Conservation (phyloP, 2,797 vertebrate genomes). For the Coregonus ussuriensis region DNA sequence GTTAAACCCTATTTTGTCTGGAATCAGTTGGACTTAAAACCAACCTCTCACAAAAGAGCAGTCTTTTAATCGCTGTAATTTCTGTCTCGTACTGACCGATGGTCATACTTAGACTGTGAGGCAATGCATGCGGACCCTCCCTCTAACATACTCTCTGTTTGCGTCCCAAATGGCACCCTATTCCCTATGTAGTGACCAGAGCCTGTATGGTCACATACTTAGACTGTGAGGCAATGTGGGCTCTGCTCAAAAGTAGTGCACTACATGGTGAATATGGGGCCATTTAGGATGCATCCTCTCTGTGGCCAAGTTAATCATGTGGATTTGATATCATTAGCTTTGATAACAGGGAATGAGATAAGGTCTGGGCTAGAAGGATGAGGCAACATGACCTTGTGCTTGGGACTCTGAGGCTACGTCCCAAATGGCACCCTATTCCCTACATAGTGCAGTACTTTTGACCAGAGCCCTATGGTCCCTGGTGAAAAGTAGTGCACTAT, state of each 20-base stretch:
- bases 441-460: too few species aligned
- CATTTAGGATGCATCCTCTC: not conserved
- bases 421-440: not conserved
- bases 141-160: not conserved
- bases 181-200: not conserved
- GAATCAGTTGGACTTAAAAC: not conserved
- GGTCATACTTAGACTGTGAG: conserved; percentile 36
- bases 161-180: not conserved
- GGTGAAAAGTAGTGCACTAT: too few species aligned
- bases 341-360: conserved; percentile 20
- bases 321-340: conserved; percentile 26
- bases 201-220: not conserved
- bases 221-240: not conserved
- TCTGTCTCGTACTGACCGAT: conserved; percentile 19
- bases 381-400: not conserved
- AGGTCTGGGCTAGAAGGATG: conserved; percentile 6
- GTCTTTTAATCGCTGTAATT: conserved; percentile 5
- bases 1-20: not conserved
- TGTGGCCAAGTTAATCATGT: conserved; percentile 12
- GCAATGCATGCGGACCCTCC: conserved; percentile 24
- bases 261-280: not conserved
- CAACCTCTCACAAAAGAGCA: not conserved
- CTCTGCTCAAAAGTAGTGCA: not conserved
- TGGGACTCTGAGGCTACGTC: not conserved
- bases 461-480: too few species aligned